phyloP scores from a whole-genome alignment of 2,797 vertebrate genomes.

The Hippoglossus hippoglossus region DNA sequence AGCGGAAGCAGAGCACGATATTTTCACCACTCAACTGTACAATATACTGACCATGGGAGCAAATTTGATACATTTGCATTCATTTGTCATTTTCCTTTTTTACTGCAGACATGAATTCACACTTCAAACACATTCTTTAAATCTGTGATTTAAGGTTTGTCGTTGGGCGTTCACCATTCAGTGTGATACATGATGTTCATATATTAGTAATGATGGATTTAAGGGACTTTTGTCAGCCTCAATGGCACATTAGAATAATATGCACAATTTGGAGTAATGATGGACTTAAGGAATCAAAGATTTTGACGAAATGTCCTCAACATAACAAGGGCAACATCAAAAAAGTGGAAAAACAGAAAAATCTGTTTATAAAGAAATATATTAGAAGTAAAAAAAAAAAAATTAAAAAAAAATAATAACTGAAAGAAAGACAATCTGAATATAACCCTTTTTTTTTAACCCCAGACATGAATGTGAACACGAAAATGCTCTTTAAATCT shows the following conservation, averaged over 20 bases:
- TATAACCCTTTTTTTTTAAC: too few relatives aligned
- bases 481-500: too few relatives aligned
- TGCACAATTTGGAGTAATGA: slow-evolving; percentile 39
- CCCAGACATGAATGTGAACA: too few relatives aligned
- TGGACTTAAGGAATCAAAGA: too few relatives aligned
- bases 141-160: slow-evolving; percentile 31
- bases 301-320: too few relatives aligned
- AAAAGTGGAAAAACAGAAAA: too few relatives aligned
- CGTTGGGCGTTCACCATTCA: slow-evolving; percentile 20
- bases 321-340: too few relatives aligned
- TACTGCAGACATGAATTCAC: slow-evolving; percentile 30
- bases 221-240: slow-evolving; percentile 37
- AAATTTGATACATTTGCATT: slow-evolving; percentile 38
- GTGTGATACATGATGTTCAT: slow-evolving; percentile 19
- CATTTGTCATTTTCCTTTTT: slow-evolving; percentile 38
- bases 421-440: too few relatives aligned
- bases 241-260: slow-evolving; percentile 67
- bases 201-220: slow-evolving; percentile 25
- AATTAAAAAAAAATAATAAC: too few relatives aligned
- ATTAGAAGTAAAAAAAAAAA: too few relatives aligned
- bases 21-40: slow-evolving; percentile 61
- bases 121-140: slow-evolving; percentile 42
- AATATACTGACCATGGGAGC: slow-evolving; percentile 33
- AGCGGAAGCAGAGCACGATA: slow-evolving; percentile 63
- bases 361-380: too few relatives aligned